These are phyloP conservation scores for Botia almorhae DNA, from an alignment of 2,797 vertebrate species.

Conservation along the genomic window DNA sequence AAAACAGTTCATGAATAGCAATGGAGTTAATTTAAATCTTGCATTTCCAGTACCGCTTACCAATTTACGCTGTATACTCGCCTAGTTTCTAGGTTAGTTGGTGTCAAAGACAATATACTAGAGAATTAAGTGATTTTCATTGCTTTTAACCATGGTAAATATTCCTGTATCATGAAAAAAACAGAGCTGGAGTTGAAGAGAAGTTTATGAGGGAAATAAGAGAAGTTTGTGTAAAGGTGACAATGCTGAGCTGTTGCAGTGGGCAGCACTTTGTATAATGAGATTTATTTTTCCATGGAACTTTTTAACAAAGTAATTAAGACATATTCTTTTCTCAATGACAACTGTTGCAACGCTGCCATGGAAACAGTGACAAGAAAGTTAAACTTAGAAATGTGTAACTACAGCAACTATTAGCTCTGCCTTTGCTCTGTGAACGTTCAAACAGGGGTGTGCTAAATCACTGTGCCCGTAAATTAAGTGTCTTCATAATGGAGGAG, in stretches of 20 bases:
- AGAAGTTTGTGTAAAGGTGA: slow-evolving; percentile 54
- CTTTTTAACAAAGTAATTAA: slow-evolving; percentile 64
- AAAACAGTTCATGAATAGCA: neutral
- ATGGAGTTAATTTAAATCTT: neutral
- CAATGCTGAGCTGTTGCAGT: slow-evolving; percentile 48
- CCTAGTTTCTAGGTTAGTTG: neutral
- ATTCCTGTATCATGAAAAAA: neutral
- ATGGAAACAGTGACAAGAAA: slow-evolving; percentile 61
- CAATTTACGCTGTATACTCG: neutral
- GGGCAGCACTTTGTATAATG: slow-evolving; percentile 41
- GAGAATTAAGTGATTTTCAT: neutral
- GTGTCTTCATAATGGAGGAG: slow-evolving; percentile 35
- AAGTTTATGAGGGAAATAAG: neutral
- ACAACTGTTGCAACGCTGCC: slow-evolving; percentile 62
- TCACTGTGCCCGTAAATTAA: slow-evolving; percentile 54
- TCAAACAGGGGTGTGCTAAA: slow-evolving; percentile 46
- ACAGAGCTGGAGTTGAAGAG: neutral
- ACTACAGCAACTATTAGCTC: slow-evolving; percentile 62
- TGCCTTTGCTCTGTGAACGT: slow-evolving; percentile 39
- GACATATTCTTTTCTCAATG: slow-evolving; percentile 62
- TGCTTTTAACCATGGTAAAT: neutral
- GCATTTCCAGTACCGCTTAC: neutral
- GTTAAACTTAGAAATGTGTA: slow-evolving; percentile 61
- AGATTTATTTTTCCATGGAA: slow-evolving; percentile 47
- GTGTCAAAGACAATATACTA: neutral